A percentile compares a stretch with the other conserved stretches of the same genome.
Conservation (phyloP, 37 sponge, comb jelly and placozoan genomes). For the Theonella swinhoei region DNA sequence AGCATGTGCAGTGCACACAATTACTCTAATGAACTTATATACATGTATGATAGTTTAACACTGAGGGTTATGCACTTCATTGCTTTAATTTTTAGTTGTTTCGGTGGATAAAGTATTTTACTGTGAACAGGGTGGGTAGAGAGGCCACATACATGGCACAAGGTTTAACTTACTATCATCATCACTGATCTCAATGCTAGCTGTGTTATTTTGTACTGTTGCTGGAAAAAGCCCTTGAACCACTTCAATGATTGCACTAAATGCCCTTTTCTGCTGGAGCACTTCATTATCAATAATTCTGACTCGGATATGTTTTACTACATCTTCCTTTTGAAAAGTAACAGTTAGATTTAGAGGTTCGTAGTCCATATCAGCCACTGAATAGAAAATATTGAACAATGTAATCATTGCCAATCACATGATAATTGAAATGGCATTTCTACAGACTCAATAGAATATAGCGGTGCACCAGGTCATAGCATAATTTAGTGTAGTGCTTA, state of each 20-base stretch:
- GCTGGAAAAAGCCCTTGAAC: constrained; percentile 24
- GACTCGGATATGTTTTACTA: not conserved
- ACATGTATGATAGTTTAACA: too few relatives aligned
- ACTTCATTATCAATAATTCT: not conserved
- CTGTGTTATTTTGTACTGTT: not conserved
- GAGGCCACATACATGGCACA: too few relatives aligned
- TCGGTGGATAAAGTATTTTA: too few relatives aligned
- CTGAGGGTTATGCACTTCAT: too few relatives aligned
- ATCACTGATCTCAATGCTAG: constrained; percentile 19
- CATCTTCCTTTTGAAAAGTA: constrained; percentile 16
- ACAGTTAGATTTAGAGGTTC: not conserved
- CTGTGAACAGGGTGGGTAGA: too few relatives aligned
- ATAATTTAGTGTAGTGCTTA: too few relatives aligned
- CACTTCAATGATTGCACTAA: constrained; percentile 9
- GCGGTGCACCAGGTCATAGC: too few relatives aligned
- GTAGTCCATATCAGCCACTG: constrained; percentile 21
- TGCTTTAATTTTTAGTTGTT: too few relatives aligned
- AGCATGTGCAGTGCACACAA: too few relatives aligned
- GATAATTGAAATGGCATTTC: too few relatives aligned
- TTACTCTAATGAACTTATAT: too few relatives aligned
- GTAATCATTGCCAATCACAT: not conserved
- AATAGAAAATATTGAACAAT: not conserved
- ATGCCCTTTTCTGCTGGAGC: constrained; percentile 15
- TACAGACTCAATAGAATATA: too few relatives aligned
- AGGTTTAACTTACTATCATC: constrained; percentile 41